Evolutionary conservation across 2,888 invertebrate genomes (phyloP).

Genomic region (Thymelicus lineola): DNA sequence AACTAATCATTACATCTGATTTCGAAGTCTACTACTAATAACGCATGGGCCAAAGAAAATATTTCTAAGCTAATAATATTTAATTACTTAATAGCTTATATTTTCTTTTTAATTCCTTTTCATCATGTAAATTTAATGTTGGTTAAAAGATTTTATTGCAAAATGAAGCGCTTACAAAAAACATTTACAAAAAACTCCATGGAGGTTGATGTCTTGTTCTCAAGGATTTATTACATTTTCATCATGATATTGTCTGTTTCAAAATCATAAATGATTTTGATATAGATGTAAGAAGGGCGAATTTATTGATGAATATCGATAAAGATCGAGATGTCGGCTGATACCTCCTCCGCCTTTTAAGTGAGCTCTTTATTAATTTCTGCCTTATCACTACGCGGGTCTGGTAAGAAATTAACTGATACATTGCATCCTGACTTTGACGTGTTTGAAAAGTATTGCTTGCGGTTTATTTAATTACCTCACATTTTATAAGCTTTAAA

Average conservation of each 20-base stretch:
- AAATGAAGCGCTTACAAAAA: background rate
- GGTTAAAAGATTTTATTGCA: too few relatives aligned
- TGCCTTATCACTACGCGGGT: constrained; percentile 27
- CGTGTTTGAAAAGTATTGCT: constrained; percentile 13
- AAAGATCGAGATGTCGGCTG: constrained; percentile 37
- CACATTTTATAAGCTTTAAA: too few relatives aligned
- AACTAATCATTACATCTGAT: too few relatives aligned
- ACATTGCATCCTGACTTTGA: constrained; percentile 6
- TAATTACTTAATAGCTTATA: too few relatives aligned
- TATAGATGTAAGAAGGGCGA: constrained; percentile 34
- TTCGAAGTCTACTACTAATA: too few relatives aligned
- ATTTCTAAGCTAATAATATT: too few relatives aligned
- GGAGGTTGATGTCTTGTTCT: constrained; percentile 22
- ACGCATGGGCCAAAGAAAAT: too few relatives aligned
- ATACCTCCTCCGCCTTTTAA: constrained; percentile 22
- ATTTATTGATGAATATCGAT: constrained; percentile 42
- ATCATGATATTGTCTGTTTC: constrained; percentile 34
- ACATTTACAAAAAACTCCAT: constrained; percentile 7
- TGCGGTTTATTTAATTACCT: background rate
- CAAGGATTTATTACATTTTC: constrained; percentile 28
- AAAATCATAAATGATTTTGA: constrained; percentile 33
- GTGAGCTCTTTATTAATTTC: constrained; percentile 38
- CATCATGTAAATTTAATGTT: background rate
- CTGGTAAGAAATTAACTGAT: constrained; percentile 27
- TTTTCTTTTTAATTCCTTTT: too few relatives aligned